Evolutionary conservation across 1,140 invertebrate species (phyloP).

Genomic region (Macrosteles quadrilineatus): DNA sequence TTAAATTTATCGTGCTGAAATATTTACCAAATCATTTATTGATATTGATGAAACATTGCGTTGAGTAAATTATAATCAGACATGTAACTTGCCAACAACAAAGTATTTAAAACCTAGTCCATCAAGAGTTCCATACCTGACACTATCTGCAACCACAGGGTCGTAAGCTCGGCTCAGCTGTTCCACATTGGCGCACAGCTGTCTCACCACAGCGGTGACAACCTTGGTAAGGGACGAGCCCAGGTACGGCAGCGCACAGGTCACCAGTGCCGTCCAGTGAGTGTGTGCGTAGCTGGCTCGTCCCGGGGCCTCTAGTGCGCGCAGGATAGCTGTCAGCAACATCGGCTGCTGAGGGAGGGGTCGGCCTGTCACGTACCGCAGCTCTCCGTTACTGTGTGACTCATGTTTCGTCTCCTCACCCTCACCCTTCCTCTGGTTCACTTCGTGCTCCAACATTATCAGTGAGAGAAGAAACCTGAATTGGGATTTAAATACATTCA

Average conservation of each 20-base stretch:
- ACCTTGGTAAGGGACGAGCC: constrained; percentile 72
- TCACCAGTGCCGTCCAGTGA: constrained; percentile 80
- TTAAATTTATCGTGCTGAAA: no score
- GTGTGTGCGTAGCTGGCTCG: constrained; percentile 73
- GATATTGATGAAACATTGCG: no score
- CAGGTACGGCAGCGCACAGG: constrained; percentile 73
- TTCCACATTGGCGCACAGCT: constrained; percentile 84
- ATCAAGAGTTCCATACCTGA: no score
- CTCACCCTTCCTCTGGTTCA: constrained; percentile 48
- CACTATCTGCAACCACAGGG: not conserved
- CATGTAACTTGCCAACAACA: no score
- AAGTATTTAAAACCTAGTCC: no score
- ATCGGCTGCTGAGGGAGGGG: constrained; percentile 80
- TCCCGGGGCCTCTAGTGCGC: constrained; percentile 36
- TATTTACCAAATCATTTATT: no score
- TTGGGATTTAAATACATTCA: no score
- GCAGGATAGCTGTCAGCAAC: constrained; percentile 68
- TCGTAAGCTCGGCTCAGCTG: constrained; percentile 48
- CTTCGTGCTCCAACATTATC: constrained; percentile 73
- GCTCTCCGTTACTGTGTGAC: constrained; percentile 46
- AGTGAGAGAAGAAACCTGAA: constrained; percentile 68
- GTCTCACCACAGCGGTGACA: constrained; percentile 75
- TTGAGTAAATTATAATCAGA: no score
- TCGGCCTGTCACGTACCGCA: constrained; percentile 65
- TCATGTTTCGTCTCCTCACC: constrained; percentile 30